A percentile compares a stretch with the other conserved stretches of the same genome.
Conservation (phyloP, 2,797 vertebrate species). For the Discoglossus pictus region DNA sequence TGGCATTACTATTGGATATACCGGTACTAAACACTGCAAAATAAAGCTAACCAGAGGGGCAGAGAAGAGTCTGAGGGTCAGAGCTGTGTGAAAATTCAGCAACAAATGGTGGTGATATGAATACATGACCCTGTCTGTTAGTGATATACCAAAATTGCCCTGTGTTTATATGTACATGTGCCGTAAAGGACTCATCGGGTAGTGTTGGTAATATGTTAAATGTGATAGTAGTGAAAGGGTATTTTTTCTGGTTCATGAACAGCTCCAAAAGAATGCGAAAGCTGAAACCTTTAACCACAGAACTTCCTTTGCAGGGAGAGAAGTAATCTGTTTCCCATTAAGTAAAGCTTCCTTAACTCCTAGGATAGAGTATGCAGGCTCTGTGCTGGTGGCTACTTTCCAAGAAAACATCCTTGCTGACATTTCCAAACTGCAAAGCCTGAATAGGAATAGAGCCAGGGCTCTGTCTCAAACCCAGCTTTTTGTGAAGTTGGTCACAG, state of each 20-base stretch:
- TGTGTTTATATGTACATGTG: slow-evolving; percentile 22
- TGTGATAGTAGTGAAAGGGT: slow-evolving; percentile 48
- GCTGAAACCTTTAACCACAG: slow-evolving; percentile 74
- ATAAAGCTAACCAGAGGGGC: slow-evolving; percentile 9
- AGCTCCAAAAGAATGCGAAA: slow-evolving; percentile 72
- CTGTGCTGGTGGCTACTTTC: slow-evolving; percentile 38
- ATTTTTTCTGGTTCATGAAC: slow-evolving; percentile 50
- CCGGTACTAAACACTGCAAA: slow-evolving; percentile 25
- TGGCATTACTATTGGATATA: slow-evolving; percentile 12
- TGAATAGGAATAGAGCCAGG: slow-evolving; percentile 28
- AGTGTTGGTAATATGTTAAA: slow-evolving; percentile 36
- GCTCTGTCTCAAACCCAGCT: slow-evolving; percentile 15
- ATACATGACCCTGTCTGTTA: slow-evolving; percentile 14
- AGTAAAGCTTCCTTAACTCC: slow-evolving; percentile 72
- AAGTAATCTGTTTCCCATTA: slow-evolving; percentile 77
- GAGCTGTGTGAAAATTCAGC: slow-evolving; percentile 2
- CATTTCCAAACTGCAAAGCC: slow-evolving; percentile 47
- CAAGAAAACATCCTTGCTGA: slow-evolving; percentile 51
- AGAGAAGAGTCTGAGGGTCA: slow-evolving; percentile 1
- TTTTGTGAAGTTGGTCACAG: slow-evolving; percentile 11
- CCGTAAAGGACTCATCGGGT: slow-evolving; percentile 42
- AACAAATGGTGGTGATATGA: not conserved
- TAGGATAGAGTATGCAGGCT: slow-evolving; percentile 78
- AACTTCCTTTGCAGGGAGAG: slow-evolving; percentile 67
- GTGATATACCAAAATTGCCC: slow-evolving; percentile 10